A percentile compares a stretch with the other conserved stretches of the same genome.
These are phyloP conservation scores for Agrotis segetum DNA, from an alignment of 2,888 invertebrate genomes.

Conservation along the genomic window DNA sequence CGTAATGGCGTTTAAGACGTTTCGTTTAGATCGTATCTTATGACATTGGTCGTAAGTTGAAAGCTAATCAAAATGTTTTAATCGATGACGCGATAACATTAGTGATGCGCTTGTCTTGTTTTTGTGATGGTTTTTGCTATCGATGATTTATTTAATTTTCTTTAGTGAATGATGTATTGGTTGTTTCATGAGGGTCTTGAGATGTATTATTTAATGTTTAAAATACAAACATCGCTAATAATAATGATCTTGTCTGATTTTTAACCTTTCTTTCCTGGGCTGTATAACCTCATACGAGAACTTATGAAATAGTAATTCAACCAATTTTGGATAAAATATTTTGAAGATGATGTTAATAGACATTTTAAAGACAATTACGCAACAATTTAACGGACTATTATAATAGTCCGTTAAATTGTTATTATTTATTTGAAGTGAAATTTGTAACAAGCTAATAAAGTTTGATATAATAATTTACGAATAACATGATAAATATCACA, in stretches of 20 bases:
- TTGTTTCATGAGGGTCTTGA: slow-evolving; percentile 43
- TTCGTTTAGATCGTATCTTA: slow-evolving; percentile 83
- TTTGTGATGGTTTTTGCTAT: slow-evolving; percentile 58
- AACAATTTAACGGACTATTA: not conserved
- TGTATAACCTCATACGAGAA: not conserved
- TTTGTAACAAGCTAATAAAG: not conserved
- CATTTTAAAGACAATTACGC: not conserved
- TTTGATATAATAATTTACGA: too few relatives aligned
- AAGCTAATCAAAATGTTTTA: slow-evolving; percentile 91
- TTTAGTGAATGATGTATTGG: slow-evolving; percentile 49
- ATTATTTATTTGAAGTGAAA: not conserved
- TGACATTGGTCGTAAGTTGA: slow-evolving; percentile 90
- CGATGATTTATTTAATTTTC: slow-evolving; percentile 57
- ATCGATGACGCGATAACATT: slow-evolving; percentile 89
- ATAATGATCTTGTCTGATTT: slow-evolving; percentile 1
- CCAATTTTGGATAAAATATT: not conserved
- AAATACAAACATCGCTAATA: slow-evolving; percentile 12
- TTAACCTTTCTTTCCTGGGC: not conserved
- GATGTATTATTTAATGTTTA: slow-evolving; percentile 38
- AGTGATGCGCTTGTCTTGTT: slow-evolving; percentile 78
- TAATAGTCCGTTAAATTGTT: too few relatives aligned
- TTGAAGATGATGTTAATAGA: not conserved
- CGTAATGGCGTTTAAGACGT: slow-evolving; percentile 85
- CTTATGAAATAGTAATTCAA: not conserved
- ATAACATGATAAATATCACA: too few relatives aligned